These are phyloP conservation scores for Florisuga fusca DNA, from an alignment of 2,797 vertebrate genomes.

Conservation along the genomic window DNA sequence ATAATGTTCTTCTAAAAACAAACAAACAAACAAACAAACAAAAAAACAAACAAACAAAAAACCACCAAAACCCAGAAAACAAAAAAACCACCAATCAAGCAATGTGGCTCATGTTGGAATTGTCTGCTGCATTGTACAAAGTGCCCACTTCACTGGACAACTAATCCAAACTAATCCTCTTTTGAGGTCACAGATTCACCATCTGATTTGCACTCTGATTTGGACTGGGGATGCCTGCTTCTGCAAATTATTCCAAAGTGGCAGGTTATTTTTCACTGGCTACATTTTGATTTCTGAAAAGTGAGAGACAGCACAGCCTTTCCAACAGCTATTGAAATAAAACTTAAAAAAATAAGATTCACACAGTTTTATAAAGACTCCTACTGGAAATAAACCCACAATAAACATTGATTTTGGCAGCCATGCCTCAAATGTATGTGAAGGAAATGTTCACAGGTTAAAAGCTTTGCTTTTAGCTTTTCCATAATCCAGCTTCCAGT, in stretches of 20 bases:
- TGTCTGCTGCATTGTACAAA: conserved; percentile 41
- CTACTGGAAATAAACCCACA: not conserved
- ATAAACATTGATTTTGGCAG: not conserved
- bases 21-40: not conserved
- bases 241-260: conserved; percentile 24
- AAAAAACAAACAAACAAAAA: not conserved
- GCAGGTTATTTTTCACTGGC: conserved; percentile 16
- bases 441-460: not conserved
- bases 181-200: conserved; percentile 12
- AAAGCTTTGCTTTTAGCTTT: conserved; percentile 31
- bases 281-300: conserved; percentile 4
- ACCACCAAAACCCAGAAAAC: not conserved
- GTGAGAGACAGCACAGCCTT: not conserved
- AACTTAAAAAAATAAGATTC: not conserved
- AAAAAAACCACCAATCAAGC: not conserved
- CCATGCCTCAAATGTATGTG: not conserved
- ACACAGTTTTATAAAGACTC: not conserved
- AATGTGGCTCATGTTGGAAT: not conserved
- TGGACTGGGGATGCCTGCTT: conserved; percentile 30
- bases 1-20: not conserved
- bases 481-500: not conserved
- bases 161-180: conserved; percentile 66
- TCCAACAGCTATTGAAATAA: not conserved
- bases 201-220: conserved; percentile 42
- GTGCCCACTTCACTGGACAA: conserved; percentile 22